Conservation (phyloP, 2,113 vertebrate species). For the Peucedramus taeniatus region DNA sequence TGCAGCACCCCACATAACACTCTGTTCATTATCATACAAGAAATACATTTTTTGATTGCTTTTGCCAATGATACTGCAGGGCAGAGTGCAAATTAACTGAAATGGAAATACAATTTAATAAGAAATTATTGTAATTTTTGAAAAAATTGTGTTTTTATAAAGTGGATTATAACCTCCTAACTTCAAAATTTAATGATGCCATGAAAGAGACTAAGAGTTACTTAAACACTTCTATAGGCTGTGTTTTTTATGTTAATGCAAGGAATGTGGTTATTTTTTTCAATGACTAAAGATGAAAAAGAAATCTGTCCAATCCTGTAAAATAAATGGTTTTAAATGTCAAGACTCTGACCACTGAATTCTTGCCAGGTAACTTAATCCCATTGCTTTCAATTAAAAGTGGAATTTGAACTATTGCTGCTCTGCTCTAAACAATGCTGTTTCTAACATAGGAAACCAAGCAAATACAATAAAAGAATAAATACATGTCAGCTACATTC, state of each 20-base stretch:
- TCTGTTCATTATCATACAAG: neutral
- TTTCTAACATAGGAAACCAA: neutral
- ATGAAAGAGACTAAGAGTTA: neutral
- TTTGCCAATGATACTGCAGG: neutral
- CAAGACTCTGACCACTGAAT: neutral
- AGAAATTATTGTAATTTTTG: neutral
- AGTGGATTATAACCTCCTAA: neutral
- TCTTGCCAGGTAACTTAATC: constrained; percentile 10
- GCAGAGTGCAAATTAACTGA: neutral
- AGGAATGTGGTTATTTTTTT: neutral
- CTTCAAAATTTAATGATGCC: neutral
- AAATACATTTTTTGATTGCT: neutral
- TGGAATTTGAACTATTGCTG: neutral
- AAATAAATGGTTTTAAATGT: neutral
- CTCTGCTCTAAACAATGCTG: neutral
- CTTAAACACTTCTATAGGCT: neutral
- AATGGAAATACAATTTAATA: neutral
- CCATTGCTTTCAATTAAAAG: neutral
- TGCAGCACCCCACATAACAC: neutral
- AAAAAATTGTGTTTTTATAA: neutral
- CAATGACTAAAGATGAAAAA: neutral
- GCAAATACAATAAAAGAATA: neutral
- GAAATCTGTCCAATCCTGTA: neutral
- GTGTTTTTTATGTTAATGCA: neutral
- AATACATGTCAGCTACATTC: neutral